These are phyloP conservation scores for Stercorarius parasiticus DNA, from an alignment of 2,113 vertebrate genomes.

Conservation along the genomic window DNA sequence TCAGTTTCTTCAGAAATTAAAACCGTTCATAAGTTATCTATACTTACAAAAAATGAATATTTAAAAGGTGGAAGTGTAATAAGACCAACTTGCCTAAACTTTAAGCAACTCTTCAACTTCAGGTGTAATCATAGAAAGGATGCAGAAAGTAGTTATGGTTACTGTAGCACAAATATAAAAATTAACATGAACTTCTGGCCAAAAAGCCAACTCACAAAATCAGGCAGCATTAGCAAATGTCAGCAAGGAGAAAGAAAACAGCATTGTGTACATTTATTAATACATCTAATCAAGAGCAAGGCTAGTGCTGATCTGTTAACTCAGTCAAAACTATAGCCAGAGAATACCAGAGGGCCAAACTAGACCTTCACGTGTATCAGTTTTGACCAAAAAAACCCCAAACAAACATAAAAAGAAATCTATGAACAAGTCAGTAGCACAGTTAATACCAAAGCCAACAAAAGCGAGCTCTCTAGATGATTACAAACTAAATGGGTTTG, in stretches of 20 bases:
- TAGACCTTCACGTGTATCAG: neutral
- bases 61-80: neutral
- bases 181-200: neutral
- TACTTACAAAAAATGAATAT: neutral
- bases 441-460: neutral
- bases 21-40: neutral
- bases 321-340: neutral
- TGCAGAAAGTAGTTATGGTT: neutral
- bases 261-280: neutral
- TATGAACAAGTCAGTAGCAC: neutral
- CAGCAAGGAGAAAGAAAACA: neutral
- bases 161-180: neutral
- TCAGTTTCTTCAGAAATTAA: neutral
- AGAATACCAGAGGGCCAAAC: neutral
- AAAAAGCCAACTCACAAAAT: neutral
- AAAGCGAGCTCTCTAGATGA: neutral
- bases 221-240: neutral
- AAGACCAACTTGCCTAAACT: neutral
- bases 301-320: neutral
- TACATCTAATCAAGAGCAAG: neutral
- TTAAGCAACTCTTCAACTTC: neutral
- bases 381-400: neutral
- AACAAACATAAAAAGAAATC: no score
- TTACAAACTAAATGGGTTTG: neutral
- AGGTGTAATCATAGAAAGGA: neutral